Evolutionary conservation across 2,113 vertebrate species (phyloP).

Genomic region (Heteronetta atricapilla): DNA sequence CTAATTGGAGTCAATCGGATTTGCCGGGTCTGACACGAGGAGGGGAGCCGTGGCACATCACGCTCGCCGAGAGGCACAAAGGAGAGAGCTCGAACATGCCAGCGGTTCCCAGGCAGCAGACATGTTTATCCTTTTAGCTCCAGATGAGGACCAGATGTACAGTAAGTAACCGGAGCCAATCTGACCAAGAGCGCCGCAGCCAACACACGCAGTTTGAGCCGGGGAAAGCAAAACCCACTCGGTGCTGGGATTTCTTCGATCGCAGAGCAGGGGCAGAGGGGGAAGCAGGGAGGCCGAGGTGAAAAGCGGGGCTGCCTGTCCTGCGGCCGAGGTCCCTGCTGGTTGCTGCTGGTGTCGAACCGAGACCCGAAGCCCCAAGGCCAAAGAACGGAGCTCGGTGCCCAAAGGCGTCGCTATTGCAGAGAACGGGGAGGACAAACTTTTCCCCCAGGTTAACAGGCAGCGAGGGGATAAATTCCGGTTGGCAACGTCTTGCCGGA

Average conservation of each 20-base stretch:
- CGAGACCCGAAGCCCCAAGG: no score
- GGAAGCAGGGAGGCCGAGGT: background rate
- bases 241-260: background rate
- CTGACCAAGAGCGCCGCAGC: background rate
- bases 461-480: background rate
- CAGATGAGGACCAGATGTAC: slow-evolving; percentile 69
- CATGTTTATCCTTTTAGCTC: slow-evolving; percentile 47
- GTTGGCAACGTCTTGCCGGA: background rate
- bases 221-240: background rate
- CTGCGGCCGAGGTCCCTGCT: background rate
- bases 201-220: background rate
- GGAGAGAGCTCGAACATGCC: background rate
- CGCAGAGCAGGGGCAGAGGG: background rate
- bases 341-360: background rate
- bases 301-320: background rate
- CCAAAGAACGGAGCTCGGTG: background rate
- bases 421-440: background rate
- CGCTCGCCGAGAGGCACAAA: slow-evolving; percentile 6
- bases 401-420: background rate
- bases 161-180: background rate
- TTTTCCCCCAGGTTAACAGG: no score
- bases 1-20: slow-evolving; percentile 19
- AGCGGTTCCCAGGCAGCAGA: slow-evolving; percentile 19
- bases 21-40: background rate
- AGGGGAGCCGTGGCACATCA: background rate